Percentiles rank a stretch among this genome's conserved stretches.
These are phyloP conservation scores for Anas capensis DNA, from an alignment of 2,797 vertebrate genomes.

Conservation along the genomic window DNA sequence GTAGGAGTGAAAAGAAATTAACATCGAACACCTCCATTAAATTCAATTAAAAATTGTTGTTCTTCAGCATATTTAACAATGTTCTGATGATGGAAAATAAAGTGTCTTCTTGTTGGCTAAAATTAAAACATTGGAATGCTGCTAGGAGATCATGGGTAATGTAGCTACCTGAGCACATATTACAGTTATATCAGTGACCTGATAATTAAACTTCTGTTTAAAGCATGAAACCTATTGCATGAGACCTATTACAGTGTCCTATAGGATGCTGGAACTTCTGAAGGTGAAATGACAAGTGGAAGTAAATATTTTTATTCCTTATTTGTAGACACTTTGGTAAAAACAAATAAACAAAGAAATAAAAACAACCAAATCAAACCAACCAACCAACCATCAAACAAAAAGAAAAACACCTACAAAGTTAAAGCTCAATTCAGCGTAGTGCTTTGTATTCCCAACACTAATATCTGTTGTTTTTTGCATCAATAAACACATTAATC, in stretches of 20 bases:
- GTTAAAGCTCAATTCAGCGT: slow-evolving; percentile 5
- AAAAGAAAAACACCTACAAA: neutral
- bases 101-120: neutral
- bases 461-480: slow-evolving; percentile 34
- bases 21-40: slow-evolving; percentile 5
- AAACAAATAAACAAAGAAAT: neutral
- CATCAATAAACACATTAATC: slow-evolving; percentile 60
- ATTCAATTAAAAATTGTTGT: slow-evolving; percentile 27
- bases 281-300: slow-evolving; percentile 51
- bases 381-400: neutral
- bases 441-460: slow-evolving; percentile 24
- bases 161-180: neutral
- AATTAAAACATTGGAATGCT: slow-evolving; percentile 36
- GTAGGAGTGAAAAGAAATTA: slow-evolving; percentile 29
- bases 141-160: slow-evolving; percentile 4
- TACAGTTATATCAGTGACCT: neutral
- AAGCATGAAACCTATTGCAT: neutral
- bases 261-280: neutral
- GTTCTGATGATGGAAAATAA: neutral
- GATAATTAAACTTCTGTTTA: slow-evolving; percentile 48
- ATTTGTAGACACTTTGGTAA: slow-evolving; percentile 1
- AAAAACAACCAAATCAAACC: too few species aligned
- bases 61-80: slow-evolving; percentile 25
- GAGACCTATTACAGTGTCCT: too few species aligned
- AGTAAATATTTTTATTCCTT: slow-evolving; percentile 33